A percentile compares a stretch with the other conserved stretches of the same genome.
phyloP scores from a whole-genome alignment of 2,113 vertebrate genomes.

The Brachypteracias leptosomus region DNA sequence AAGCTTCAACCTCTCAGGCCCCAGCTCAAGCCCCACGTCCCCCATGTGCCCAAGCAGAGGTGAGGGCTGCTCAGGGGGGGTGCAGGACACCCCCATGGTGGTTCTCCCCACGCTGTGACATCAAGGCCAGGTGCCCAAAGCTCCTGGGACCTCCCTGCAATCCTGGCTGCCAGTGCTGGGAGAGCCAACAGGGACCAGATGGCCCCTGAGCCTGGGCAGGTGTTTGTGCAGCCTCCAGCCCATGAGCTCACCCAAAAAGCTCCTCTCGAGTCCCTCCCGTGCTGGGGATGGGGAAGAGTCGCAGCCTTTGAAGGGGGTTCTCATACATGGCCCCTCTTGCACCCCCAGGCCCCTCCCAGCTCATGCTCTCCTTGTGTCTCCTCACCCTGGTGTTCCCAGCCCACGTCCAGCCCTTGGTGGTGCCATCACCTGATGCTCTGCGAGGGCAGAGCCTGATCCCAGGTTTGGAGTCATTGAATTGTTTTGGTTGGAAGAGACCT shows the following conservation, averaged over 20 bases:
- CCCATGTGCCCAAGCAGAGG: too few relatives aligned
- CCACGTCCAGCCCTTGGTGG: background rate
- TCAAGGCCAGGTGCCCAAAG: background rate
- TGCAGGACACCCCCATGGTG: background rate
- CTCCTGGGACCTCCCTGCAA: too few relatives aligned
- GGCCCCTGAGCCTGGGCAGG: background rate
- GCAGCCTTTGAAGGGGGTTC: background rate
- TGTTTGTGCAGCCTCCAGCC: background rate
- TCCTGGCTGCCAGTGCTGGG: background rate
- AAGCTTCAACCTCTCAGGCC: background rate
- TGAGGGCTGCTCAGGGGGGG: background rate
- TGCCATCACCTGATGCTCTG: too few relatives aligned
- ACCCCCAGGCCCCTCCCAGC: background rate
- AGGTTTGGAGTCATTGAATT: background rate
- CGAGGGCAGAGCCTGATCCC: background rate
- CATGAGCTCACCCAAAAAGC: background rate
- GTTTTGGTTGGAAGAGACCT: too few relatives aligned
- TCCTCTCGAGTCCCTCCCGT: background rate
- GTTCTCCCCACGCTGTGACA: too few relatives aligned
- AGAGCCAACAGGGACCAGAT: background rate
- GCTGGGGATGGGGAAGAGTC: background rate
- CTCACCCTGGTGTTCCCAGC: too few relatives aligned
- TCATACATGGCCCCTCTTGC: background rate
- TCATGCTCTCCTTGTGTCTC: rapidly evolving
- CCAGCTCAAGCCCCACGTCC: background rate